These are phyloP conservation scores for Harpagifer antarcticus DNA, from an alignment of 2,797 vertebrate genomes.

Conservation along the genomic window DNA sequence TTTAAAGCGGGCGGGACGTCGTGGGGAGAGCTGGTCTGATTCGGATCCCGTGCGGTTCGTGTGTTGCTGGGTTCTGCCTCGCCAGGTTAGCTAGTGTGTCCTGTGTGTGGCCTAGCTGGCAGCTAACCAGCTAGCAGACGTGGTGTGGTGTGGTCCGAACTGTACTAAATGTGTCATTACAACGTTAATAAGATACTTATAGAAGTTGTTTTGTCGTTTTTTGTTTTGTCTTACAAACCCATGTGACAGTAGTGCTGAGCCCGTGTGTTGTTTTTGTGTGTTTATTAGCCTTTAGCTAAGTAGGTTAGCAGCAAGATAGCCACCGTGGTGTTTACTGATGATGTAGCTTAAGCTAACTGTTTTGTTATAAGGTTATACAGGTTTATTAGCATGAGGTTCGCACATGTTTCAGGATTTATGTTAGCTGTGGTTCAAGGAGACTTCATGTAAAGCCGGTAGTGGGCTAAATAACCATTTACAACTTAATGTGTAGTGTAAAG, in stretches of 20 bases:
- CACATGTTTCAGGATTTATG: not conserved
- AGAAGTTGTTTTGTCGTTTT: not conserved
- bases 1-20: constrained; percentile 44
- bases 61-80: constrained; percentile 86
- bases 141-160: constrained; percentile 49
- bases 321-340: constrained; percentile 71
- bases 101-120: constrained; percentile 81
- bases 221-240: not conserved
- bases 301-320: constrained; percentile 71
- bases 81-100: constrained; percentile 82
- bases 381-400: not conserved
- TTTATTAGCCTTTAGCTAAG: constrained; percentile 70
- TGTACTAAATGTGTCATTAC: not conserved
- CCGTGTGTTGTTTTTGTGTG: constrained; percentile 59
- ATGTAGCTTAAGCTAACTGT: constrained; percentile 33
- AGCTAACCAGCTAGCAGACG: constrained; percentile 76
- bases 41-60: constrained; percentile 85
- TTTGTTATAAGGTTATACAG: not conserved
- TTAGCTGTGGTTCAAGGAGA: not conserved
- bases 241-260: constrained; percentile 37
- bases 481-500: constrained; percentile 2
- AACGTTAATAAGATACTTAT: not conserved
- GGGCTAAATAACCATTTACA: not conserved
- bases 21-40: constrained; percentile 74
- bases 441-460: not conserved